phyloP scores from a whole-genome alignment of 2,888 invertebrate species.

The Ischnura elegans region DNA sequence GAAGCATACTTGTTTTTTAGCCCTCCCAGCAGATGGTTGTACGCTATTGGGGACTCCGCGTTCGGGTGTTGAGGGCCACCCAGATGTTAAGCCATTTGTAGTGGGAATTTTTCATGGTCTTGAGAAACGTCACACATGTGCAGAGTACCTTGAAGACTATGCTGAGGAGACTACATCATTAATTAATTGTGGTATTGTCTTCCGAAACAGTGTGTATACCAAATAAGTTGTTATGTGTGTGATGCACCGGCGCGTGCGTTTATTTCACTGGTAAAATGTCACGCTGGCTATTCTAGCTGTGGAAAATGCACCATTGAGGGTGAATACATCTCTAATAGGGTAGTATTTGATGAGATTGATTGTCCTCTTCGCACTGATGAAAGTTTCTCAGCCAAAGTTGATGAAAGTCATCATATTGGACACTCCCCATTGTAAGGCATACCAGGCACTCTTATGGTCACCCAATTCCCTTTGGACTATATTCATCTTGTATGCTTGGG shows the following conservation, averaged over 20 bases:
- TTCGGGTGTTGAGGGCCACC: background rate
- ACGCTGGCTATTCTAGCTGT: background rate
- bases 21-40: background rate
- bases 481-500: background rate
- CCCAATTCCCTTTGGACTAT: background rate
- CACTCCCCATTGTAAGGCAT: background rate
- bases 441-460: background rate
- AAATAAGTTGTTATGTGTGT: background rate
- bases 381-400: background rate
- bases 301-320: background rate
- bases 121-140: background rate
- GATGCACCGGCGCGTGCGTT: background rate
- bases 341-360: background rate
- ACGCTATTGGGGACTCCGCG: background rate
- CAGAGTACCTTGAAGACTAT: background rate
- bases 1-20: background rate
- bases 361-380: background rate
- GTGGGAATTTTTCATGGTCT: background rate
- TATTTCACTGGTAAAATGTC: background rate
- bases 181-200: background rate
- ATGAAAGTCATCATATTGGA: background rate
- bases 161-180: background rate
- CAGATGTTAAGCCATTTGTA: background rate
- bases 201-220: background rate
- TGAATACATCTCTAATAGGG: background rate